phyloP scores from a whole-genome alignment of 2,113 vertebrate genomes.

The Bucco capensis region DNA sequence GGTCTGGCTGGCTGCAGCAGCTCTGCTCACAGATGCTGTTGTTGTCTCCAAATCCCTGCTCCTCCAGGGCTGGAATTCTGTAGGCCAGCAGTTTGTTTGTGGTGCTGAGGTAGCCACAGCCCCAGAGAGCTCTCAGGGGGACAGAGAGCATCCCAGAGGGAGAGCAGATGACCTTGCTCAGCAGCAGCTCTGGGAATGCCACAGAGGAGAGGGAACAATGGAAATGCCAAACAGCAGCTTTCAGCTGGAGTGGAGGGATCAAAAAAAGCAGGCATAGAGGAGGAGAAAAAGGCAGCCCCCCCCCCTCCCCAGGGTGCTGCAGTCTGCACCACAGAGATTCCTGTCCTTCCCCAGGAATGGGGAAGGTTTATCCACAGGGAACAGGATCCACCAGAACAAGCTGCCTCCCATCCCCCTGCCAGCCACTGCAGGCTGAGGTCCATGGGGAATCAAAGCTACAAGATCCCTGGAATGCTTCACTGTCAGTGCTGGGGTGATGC shows the following conservation, averaged over 20 bases:
- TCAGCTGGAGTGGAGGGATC: neutral
- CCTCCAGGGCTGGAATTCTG: neutral
- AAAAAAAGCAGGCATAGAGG: neutral
- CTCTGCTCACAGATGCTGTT: neutral
- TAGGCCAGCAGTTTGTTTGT: neutral
- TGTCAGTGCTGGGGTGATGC: neutral
- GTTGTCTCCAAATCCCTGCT: neutral
- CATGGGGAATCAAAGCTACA: neutral
- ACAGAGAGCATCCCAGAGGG: neutral
- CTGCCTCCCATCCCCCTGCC: neutral
- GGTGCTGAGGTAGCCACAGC: neutral
- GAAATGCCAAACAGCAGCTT: neutral
- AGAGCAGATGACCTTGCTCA: neutral
- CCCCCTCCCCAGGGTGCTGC: fast-evolving
- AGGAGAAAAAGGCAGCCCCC: neutral
- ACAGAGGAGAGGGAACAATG: too few species aligned
- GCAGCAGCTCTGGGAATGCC: neutral
- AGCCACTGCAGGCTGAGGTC: fast-evolving
- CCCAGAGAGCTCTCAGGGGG: neutral
- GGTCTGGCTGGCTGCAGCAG: too few species aligned
- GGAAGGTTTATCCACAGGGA: too few species aligned
- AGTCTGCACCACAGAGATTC: neutral
- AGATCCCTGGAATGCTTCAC: neutral
- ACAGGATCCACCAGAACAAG: neutral
- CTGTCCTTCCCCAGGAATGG: neutral